phyloP scores from a whole-genome alignment of 2,888 invertebrate species.

The Alloplasta piceator region DNA sequence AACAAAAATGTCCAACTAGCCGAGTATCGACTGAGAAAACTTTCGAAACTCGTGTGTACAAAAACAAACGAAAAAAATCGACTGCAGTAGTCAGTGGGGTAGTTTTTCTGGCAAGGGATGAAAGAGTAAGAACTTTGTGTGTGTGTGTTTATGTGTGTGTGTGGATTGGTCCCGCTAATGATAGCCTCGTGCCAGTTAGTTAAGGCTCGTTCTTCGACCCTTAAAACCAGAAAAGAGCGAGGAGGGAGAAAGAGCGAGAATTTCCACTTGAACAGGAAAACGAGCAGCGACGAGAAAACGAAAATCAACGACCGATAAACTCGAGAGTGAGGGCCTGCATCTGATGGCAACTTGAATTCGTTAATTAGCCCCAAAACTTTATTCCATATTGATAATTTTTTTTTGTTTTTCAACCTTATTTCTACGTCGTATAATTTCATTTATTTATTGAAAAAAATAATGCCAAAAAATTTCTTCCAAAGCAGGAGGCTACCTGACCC shows the following conservation, averaged over 20 bases:
- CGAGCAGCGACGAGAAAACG: slow-evolving; percentile 46
- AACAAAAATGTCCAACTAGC: slow-evolving; percentile 63
- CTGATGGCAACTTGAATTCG: slow-evolving; percentile 79
- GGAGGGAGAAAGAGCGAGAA: background rate
- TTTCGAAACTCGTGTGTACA: slow-evolving; percentile 66
- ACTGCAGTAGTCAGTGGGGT: slow-evolving; percentile 10
- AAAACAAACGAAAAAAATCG: slow-evolving; percentile 1
- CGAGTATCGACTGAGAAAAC: slow-evolving; percentile 61
- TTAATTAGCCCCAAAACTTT: slow-evolving; percentile 80
- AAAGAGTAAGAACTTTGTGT: slow-evolving; percentile 68
- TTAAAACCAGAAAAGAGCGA: slow-evolving; percentile 57
- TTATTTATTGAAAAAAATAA: slow-evolving; percentile 48
- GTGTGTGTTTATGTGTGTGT: slow-evolving; percentile 30
- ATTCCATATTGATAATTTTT: slow-evolving; percentile 35
- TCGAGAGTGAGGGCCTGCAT: slow-evolving; percentile 74
- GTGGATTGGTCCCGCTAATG: slow-evolving; percentile 73
- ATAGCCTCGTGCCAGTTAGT: slow-evolving; percentile 65
- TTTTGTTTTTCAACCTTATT: background rate
- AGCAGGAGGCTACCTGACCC: slow-evolving; percentile 47
- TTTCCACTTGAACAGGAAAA: slow-evolving; percentile 33
- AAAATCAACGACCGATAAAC: slow-evolving; percentile 61
- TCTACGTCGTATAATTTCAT: background rate
- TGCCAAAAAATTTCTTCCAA: background rate
- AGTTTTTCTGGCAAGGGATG: slow-evolving; percentile 60
- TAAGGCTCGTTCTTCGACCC: slow-evolving; percentile 68